Evolutionary conservation across 2,888 invertebrate species (phyloP).

Genomic region (Limnephilus rhombicus): DNA sequence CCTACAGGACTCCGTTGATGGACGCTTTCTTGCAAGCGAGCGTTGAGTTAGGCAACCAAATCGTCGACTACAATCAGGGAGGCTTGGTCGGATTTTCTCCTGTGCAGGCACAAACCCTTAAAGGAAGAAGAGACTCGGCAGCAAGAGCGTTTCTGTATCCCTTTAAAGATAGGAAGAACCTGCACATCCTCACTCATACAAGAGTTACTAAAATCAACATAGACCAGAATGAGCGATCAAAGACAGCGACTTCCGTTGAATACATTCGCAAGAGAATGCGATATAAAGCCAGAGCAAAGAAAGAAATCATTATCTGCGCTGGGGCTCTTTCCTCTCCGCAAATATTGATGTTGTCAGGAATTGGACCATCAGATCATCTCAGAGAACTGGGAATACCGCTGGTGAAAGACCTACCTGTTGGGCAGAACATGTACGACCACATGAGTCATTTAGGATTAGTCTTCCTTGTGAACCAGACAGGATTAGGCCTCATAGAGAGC

Average conservation of each 20-base stretch:
- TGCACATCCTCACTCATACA: slow-evolving; percentile 82
- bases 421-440: slow-evolving; percentile 81
- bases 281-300: slow-evolving; percentile 79
- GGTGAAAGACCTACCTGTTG: slow-evolving; percentile 82
- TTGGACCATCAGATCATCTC: slow-evolving; percentile 78
- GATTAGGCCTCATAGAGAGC: slow-evolving; percentile 68
- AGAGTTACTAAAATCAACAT: slow-evolving; percentile 83
- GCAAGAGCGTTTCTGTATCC: slow-evolving; percentile 82
- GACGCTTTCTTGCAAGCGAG: slow-evolving; percentile 80
- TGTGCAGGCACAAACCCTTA: slow-evolving; percentile 79
- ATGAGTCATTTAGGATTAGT: slow-evolving; percentile 77
- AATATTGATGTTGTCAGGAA: slow-evolving; percentile 91
- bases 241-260: slow-evolving; percentile 83
- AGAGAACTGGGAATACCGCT: slow-evolving; percentile 77
- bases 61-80: slow-evolving; percentile 84
- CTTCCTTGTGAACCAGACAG: slow-evolving; percentile 72
- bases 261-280: slow-evolving; percentile 77
- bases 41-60: slow-evolving; percentile 81
- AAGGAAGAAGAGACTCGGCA: slow-evolving; percentile 82
- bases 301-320: slow-evolving; percentile 90
- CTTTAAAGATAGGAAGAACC: slow-evolving; percentile 79
- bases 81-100: slow-evolving; percentile 82
- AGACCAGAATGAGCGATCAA: slow-evolving; percentile 78
- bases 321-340: slow-evolving; percentile 95
- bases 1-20: slow-evolving; percentile 20